Evolutionary conservation across 2,113 vertebrate genomes (phyloP).

Genomic region (Mustela lutreola): DNA sequence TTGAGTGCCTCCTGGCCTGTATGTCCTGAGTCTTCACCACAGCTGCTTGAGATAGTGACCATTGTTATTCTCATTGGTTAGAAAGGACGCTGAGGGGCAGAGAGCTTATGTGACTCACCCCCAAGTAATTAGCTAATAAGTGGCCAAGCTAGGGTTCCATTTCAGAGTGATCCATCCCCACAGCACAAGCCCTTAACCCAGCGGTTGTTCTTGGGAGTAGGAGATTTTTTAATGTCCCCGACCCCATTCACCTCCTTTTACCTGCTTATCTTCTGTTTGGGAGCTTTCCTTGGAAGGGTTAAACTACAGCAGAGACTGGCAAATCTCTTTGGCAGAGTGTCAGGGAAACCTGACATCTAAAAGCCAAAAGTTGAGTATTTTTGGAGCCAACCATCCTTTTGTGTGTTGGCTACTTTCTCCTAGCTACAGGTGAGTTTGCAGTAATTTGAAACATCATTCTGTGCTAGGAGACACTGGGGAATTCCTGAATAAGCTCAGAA

Average conservation of each 20-base stretch:
- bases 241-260: background rate
- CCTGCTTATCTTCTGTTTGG: background rate
- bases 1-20: background rate
- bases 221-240: background rate
- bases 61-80: background rate
- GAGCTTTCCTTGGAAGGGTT: background rate
- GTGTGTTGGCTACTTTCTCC: background rate
- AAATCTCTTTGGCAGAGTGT: background rate
- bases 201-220: background rate
- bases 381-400: background rate
- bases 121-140: background rate
- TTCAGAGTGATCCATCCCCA: background rate
- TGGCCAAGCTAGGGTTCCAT: background rate
- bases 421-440: background rate
- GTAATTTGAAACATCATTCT: background rate
- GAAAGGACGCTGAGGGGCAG: background rate
- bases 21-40: background rate
- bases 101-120: background rate
- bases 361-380: background rate
- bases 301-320: background rate
- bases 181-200: background rate
- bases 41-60: background rate
- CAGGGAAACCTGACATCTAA: background rate
- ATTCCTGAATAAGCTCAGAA: constrained; percentile 10
- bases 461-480: background rate